Evolutionary conservation across 2,797 vertebrate species (phyloP).

Genomic region (Coregonus sp.): DNA sequence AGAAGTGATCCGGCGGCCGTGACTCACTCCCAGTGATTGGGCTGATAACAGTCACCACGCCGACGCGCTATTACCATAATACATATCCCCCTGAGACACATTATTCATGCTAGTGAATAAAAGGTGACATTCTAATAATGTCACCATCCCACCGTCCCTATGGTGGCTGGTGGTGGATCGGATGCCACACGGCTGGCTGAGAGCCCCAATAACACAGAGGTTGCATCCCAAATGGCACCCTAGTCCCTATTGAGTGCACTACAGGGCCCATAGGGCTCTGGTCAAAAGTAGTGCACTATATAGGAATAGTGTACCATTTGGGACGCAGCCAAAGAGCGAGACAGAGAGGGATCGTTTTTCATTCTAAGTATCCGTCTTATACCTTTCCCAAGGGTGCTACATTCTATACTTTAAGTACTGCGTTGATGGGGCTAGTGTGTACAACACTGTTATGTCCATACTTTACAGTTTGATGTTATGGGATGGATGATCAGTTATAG

Average conservation of each 20-base stretch:
- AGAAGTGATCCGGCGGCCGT: constrained; percentile 31
- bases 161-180: background rate
- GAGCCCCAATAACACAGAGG: background rate
- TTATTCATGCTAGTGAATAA: constrained; percentile 52
- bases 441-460: background rate
- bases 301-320: background rate
- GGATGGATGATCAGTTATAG: background rate
- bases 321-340: background rate
- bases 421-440: background rate
- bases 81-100: constrained; percentile 41
- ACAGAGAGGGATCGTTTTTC: background rate
- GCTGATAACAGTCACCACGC: constrained; percentile 45
- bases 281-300: background rate
- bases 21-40: constrained; percentile 40
- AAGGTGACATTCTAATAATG: constrained; percentile 66
- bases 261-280: background rate
- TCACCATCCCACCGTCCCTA: constrained; percentile 25
- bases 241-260: background rate
- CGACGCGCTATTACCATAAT: constrained; percentile 53
- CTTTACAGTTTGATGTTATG: background rate
- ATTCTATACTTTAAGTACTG: background rate
- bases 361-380: background rate
- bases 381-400: background rate
- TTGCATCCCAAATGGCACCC: background rate
- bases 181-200: background rate